These are phyloP conservation scores for Phrynocephalus guinanensis DNA, from an alignment of 2,797 vertebrate genomes.

Conservation along the genomic window DNA sequence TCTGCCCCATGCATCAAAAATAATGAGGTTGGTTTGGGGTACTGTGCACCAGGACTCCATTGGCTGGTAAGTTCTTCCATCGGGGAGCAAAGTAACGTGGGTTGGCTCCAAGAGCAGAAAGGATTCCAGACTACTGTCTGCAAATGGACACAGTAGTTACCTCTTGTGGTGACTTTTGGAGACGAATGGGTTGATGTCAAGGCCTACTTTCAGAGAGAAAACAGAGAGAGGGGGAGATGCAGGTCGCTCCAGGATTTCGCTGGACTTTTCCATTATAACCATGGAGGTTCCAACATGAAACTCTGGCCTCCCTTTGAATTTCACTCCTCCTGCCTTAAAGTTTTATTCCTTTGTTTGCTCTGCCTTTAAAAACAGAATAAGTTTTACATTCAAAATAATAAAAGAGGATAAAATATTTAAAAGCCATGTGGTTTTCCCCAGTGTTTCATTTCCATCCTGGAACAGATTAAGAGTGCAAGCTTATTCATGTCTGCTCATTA, in stretches of 20 bases:
- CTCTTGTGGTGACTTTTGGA: neutral
- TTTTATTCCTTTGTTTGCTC: neutral
- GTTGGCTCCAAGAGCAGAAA: too few relatives aligned
- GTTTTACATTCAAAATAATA: neutral
- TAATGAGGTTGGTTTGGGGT: too few relatives aligned
- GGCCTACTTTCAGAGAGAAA: neutral
- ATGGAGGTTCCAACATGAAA: neutral
- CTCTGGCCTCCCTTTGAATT: neutral
- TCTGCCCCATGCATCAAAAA: too few relatives aligned
- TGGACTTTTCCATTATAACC: neutral
- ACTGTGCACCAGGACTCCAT: too few relatives aligned
- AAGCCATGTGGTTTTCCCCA: neutral
- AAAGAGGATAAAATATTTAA: neutral
- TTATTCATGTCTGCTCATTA: neutral
- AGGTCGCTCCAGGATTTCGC: neutral
- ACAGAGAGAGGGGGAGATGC: too few relatives aligned
- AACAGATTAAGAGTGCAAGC: neutral
- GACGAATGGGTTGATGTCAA: too few relatives aligned
- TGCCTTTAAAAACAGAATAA: neutral
- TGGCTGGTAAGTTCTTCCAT: neutral
- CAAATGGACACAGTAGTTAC: neutral
- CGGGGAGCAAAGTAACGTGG: too few relatives aligned
- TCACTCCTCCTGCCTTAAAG: neutral
- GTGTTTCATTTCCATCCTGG: neutral
- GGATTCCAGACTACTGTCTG: neutral